Evolutionary conservation across 2,113 vertebrate species (phyloP).

Genomic region (Glaucidium brasilianum): DNA sequence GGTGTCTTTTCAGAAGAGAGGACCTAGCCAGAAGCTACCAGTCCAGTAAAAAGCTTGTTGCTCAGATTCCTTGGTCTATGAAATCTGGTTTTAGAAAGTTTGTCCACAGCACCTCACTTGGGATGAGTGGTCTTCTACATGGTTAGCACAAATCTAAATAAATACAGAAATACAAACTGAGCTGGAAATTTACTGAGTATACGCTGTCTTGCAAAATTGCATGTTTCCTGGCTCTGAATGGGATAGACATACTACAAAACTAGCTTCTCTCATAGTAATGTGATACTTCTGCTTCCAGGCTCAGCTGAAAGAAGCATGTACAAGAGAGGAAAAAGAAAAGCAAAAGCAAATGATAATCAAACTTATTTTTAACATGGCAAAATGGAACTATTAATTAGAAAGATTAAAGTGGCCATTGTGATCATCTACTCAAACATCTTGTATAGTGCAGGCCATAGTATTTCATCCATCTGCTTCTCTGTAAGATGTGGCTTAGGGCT

Average conservation of each 20-base stretch:
- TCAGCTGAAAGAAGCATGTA: background rate
- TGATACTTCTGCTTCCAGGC: constrained; percentile 57
- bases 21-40: background rate
- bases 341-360: background rate
- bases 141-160: constrained; percentile 31
- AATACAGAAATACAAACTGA: constrained; percentile 46
- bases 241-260: constrained; percentile 53
- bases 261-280: background rate
- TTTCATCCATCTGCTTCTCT: background rate
- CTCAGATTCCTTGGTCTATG: background rate
- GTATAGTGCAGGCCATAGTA: background rate
- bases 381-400: background rate
- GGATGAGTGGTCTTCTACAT: constrained; percentile 2
- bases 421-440: background rate
- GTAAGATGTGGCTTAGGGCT: background rate
- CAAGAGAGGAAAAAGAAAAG: background rate
- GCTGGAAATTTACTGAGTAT: constrained; percentile 60
- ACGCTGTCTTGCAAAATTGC: constrained; percentile 58
- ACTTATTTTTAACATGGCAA: background rate
- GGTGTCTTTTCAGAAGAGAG: background rate
- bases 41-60: background rate
- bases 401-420: background rate
- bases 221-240: constrained; percentile 54
- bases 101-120: background rate
- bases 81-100: background rate